Conservation (phyloP, 2,113 vertebrate species). For the Trematocara nigrifrons region DNA sequence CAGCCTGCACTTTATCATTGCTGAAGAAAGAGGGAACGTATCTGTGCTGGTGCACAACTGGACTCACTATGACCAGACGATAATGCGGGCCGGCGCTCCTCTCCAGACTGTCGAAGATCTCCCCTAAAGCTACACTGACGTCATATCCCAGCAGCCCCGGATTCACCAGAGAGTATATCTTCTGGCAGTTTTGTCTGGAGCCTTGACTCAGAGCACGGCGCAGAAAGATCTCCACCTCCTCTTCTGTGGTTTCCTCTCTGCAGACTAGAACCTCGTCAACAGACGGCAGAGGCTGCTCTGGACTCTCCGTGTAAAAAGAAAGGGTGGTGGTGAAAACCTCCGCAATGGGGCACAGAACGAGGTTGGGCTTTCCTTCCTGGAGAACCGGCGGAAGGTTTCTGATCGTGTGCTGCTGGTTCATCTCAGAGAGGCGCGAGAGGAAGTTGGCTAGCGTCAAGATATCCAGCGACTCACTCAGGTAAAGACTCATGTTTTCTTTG, state of each 20-base stretch:
- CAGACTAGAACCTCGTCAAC: conserved; percentile 75
- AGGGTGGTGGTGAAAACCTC: conserved; percentile 66
- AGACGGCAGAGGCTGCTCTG: conserved; percentile 62
- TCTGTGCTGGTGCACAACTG: conserved; percentile 64
- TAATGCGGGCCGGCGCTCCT: conserved; percentile 48
- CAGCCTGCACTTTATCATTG: conserved; percentile 62
- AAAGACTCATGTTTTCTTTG: conserved; percentile 42
- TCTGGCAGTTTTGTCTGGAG: conserved; percentile 28
- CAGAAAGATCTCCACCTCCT: conserved; percentile 76
- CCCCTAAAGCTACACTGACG: conserved; percentile 64
- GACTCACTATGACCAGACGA: conserved; percentile 65
- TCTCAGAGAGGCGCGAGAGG: conserved; percentile 51
- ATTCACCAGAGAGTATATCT: conserved; percentile 71
- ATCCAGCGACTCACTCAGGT: conserved; percentile 57
- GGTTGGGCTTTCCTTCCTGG: conserved; percentile 64
- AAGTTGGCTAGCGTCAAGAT: conserved; percentile 50
- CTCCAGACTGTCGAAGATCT: conserved; percentile 57
- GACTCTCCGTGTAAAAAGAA: conserved; percentile 54
- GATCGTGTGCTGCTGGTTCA: conserved; percentile 12
- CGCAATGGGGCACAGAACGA: conserved; percentile 58
- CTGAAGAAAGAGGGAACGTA: conserved; percentile 75
- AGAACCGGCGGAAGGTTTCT: conserved; percentile 53
- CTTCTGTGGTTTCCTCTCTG: conserved; percentile 64
- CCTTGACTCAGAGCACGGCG: conserved; percentile 61
- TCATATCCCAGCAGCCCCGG: conserved; percentile 73